Evolutionary conservation across 2,113 vertebrate species (phyloP).

Genomic region (Sinosuthora webbiana): DNA sequence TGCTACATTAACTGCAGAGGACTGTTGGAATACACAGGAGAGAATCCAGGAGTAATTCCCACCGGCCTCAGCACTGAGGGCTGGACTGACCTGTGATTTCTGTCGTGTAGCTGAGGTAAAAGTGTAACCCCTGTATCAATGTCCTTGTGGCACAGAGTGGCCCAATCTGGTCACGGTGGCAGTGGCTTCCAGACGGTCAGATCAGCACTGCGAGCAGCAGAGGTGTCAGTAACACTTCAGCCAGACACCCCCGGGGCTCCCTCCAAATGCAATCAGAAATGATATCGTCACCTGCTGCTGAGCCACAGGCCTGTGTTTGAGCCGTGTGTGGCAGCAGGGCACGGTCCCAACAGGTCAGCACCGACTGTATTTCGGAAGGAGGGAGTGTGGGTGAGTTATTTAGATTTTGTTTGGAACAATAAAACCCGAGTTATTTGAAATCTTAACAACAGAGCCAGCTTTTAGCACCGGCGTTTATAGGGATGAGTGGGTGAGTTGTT

Average conservation of each 20-base stretch:
- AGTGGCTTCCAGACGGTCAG: neutral
- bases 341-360: neutral
- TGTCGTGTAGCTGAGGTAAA: neutral
- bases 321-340: neutral
- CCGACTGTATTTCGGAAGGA: neutral
- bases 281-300: neutral
- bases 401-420: slow-evolving; percentile 64
- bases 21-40: neutral
- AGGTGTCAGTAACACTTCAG: neutral
- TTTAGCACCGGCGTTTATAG: slow-evolving; percentile 36
- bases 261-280: neutral
- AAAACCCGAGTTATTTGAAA: slow-evolving; percentile 33
- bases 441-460: slow-evolving; percentile 54
- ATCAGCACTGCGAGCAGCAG: neutral
- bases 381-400: slow-evolving; percentile 47
- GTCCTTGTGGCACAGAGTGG: neutral
- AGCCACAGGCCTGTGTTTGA: rapidly evolving
- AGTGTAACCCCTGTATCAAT: neutral
- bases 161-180: neutral
- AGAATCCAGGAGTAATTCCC: neutral
- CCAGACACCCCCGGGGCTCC: neutral
- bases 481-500: slow-evolving; percentile 61
- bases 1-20: neutral
- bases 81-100: neutral
- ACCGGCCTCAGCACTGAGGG: neutral